A percentile compares a stretch with the other conserved stretches of the same genome.
phyloP scores from a whole-genome alignment of 2,888 invertebrate genomes.

The Drosophila neoperkinsi region DNA sequence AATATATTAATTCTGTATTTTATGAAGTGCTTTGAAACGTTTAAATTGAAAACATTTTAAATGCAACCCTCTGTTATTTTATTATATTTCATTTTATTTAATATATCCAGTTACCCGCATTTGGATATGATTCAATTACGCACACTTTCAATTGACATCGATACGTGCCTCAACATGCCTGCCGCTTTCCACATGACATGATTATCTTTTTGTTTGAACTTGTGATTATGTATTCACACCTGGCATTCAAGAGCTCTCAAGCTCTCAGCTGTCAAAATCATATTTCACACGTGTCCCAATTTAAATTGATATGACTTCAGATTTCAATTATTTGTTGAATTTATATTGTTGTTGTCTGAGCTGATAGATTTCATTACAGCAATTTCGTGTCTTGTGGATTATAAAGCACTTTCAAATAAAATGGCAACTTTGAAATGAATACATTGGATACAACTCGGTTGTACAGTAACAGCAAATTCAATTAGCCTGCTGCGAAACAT shows the following conservation, averaged over 20 bases:
- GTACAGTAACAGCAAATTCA: slow-evolving; percentile 11
- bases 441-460: slow-evolving; percentile 10
- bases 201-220: slow-evolving; percentile 35
- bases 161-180: slow-evolving; percentile 25
- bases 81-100: background rate
- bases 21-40: background rate
- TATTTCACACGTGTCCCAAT: slow-evolving; percentile 54
- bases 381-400: slow-evolving; percentile 18
- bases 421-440: slow-evolving; percentile 24
- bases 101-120: slow-evolving; percentile 1
- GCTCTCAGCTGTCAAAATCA: slow-evolving; percentile 34
- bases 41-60: background rate
- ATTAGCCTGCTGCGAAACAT: slow-evolving; percentile 28
- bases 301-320: slow-evolving; percentile 52
- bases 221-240: slow-evolving; percentile 18
- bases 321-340: slow-evolving; percentile 56
- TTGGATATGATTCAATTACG: background rate
- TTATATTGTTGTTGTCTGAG: slow-evolving; percentile 7
- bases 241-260: slow-evolving; percentile 15
- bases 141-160: slow-evolving; percentile 21
- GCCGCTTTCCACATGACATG: slow-evolving; percentile 1
- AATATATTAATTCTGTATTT: background rate
- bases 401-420: slow-evolving; percentile 32
- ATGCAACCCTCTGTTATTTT: background rate
- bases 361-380: slow-evolving; percentile 42